Conservation (phyloP, 2,797 vertebrate genomes). For the Brachymystax lenok region DNA sequence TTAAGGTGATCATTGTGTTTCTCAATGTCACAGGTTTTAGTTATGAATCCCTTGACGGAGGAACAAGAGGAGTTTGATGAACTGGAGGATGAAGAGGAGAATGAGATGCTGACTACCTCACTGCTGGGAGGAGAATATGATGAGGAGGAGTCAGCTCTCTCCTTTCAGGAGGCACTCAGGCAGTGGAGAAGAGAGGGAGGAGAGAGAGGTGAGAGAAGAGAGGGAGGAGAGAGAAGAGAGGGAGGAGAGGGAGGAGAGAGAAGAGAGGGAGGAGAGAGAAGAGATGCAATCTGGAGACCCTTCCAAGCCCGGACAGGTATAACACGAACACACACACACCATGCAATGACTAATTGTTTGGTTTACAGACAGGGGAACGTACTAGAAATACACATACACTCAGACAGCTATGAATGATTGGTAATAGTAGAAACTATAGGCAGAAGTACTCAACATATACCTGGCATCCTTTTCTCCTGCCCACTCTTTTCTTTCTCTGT, state of each 20-base stretch:
- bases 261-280: slow-evolving; percentile 7
- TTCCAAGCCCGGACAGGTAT: slow-evolving; percentile 71
- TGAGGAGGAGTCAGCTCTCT: slow-evolving; percentile 79
- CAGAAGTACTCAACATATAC: neutral
- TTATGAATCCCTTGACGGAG: slow-evolving; percentile 35
- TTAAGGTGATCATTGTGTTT: slow-evolving; percentile 9
- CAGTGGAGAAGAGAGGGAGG: slow-evolving; percentile 73
- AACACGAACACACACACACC: neutral
- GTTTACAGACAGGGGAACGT: neutral
- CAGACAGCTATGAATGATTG: neutral
- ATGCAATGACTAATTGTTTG: neutral
- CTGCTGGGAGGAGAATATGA: slow-evolving; percentile 74
- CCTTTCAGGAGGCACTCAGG: slow-evolving; percentile 81
- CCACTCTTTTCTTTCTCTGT: neutral
- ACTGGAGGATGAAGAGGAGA: slow-evolving; percentile 10
- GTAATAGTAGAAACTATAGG: neutral
- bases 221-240: slow-evolving; percentile 51
- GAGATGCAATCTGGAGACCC: slow-evolving; percentile 10
- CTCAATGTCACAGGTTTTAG: slow-evolving; percentile 54
- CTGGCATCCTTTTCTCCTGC: neutral
- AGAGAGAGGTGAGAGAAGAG: slow-evolving; percentile 57
- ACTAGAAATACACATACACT: neutral
- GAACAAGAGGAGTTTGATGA: slow-evolving; percentile 15
- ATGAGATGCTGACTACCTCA: slow-evolving; percentile 17
- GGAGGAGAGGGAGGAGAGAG: slow-evolving; percentile 56